Percentiles rank a stretch among this genome's conserved stretches.
phyloP scores from a whole-genome alignment of 2,113 vertebrate genomes.

The Myotis brandtii region DNA sequence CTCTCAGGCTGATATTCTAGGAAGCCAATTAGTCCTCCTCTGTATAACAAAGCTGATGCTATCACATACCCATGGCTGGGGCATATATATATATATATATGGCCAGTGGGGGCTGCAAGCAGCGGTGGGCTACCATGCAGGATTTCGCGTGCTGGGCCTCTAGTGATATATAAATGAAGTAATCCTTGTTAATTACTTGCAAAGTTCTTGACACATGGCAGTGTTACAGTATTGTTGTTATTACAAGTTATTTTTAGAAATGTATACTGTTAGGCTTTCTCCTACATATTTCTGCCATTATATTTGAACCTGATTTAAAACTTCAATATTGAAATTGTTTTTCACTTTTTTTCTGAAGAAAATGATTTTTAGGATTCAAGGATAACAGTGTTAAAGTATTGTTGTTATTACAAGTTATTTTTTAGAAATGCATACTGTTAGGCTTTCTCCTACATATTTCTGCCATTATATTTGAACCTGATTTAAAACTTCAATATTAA shows the following conservation, averaged over 20 bases:
- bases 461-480: neutral
- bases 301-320: neutral
- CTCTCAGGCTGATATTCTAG: neutral
- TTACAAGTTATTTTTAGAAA: conserved; percentile 25
- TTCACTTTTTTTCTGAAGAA: neutral
- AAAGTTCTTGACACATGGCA: neutral
- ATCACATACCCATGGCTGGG: too few relatives aligned
- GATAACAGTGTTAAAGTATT: conserved; percentile 8
- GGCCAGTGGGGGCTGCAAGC: too few relatives aligned
- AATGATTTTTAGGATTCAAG: neutral
- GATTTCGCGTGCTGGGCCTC: too few relatives aligned
- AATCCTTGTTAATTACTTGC: neutral
- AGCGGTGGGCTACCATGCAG: too few relatives aligned
- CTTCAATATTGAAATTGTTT: neutral
- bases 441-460: neutral
- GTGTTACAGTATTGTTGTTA: neutral
- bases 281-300: neutral
- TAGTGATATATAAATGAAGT: neutral
- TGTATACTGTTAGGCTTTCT: neutral
- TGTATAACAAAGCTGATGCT: neutral
- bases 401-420: neutral
- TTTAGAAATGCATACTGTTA: neutral
- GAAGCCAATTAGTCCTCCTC: neutral
- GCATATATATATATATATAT: too few relatives aligned
- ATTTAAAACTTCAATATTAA: neutral